Percentiles rank a stretch among this genome's conserved stretches.
Evolutionary conservation across 2,797 vertebrate species (phyloP).

Genomic region (Dryobates pubescens): DNA sequence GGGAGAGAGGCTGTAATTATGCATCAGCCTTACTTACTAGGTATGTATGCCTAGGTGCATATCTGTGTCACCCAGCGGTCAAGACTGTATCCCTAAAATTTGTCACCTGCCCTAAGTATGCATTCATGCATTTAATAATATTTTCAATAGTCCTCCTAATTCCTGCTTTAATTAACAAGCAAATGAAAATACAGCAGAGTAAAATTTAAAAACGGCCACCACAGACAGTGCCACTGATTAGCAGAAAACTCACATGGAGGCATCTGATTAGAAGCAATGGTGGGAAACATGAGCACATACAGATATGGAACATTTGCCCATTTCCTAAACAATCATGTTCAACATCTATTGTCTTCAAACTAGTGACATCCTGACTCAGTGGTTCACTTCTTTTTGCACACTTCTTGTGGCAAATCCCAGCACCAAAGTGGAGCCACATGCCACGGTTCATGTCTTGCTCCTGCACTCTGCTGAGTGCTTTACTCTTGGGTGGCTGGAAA

Average conservation of each 20-base stretch:
- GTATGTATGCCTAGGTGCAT: neutral
- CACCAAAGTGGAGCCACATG: neutral
- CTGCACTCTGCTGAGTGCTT: neutral
- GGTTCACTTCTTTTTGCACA: neutral
- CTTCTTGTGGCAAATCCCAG: neutral
- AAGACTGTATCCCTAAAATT: neutral
- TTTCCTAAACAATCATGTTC: neutral
- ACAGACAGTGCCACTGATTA: neutral
- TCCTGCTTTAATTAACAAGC: neutral
- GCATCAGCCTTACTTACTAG: neutral
- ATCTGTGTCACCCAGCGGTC: neutral
- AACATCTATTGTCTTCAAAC: neutral
- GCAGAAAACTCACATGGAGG: neutral
- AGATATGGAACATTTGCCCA: neutral
- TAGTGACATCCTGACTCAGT: neutral
- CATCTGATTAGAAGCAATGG: neutral
- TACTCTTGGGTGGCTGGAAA: slow-evolving; percentile 9
- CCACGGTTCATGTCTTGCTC: neutral
- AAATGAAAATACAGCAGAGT: neutral
- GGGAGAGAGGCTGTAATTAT: neutral
- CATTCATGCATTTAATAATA: neutral
- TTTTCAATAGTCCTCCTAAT: neutral
- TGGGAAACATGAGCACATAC: neutral
- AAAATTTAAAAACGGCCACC: neutral
- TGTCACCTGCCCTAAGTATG: neutral